Evolutionary conservation across 1,140 invertebrate genomes (phyloP).

Genomic region (Agrilus planipennis): DNA sequence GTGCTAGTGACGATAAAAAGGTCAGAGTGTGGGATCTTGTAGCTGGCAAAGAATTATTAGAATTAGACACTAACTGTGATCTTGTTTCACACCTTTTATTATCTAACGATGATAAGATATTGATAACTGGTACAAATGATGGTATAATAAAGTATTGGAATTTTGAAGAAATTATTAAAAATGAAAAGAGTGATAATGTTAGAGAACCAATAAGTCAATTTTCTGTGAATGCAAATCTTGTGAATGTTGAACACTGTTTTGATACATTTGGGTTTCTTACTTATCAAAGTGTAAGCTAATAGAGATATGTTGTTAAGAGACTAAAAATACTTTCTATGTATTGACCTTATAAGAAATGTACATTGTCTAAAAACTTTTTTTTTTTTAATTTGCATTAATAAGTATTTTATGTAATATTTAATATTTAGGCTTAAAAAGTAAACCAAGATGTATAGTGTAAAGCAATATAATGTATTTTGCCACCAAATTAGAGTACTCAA

Average conservation of each 20-base stretch:
- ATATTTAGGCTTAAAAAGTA: no score
- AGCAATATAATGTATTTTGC: no score
- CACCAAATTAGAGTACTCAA: no score
- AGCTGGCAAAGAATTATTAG: conserved; percentile 44
- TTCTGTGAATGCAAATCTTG: conserved; percentile 15
- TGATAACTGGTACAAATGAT: conserved; percentile 50
- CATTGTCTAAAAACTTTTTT: no score
- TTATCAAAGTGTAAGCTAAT: conserved; percentile 7
- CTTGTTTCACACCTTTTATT: conserved; percentile 49
- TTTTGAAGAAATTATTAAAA: conserved; percentile 11
- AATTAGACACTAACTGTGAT: conserved; percentile 49
- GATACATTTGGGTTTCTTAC: conserved; percentile 21
- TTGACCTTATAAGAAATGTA: no score
- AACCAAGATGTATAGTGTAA: no score
- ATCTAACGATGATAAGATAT: conserved; percentile 44
- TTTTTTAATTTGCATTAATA: no score
- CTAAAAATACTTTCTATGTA: no score
- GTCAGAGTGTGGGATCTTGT: conserved; percentile 60
- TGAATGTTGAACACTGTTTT: conserved; percentile 22
- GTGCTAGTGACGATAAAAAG: conserved; percentile 52
- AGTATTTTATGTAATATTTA: no score
- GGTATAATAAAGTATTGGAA: conserved; percentile 50
- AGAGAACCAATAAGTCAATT: conserved; percentile 11
- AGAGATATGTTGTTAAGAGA: no score
- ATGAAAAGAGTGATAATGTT: conserved; percentile 11